A percentile compares a stretch with the other conserved stretches of the same genome.
Evolutionary conservation across 23 tunicate genomes (phyloP).

Genomic region (Botrylloides violaceus): DNA sequence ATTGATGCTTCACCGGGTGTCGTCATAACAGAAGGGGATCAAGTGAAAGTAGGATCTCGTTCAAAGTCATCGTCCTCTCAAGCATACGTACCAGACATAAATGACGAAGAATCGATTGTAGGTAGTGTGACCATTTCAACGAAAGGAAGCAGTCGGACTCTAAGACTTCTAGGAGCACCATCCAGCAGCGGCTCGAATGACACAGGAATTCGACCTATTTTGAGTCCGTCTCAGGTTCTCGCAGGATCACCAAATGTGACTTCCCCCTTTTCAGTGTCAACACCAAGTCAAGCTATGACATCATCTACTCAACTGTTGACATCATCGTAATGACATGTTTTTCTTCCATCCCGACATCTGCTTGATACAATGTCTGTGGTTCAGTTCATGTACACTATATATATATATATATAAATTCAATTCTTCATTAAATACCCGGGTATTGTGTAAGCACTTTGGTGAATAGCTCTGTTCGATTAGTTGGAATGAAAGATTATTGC

Average conservation of each 20-base stretch:
- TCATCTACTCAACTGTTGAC: too few species aligned
- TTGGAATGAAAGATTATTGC: too few species aligned
- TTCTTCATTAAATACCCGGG: too few species aligned
- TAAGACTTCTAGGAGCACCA: constrained; percentile 16
- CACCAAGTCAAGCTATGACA: not conserved
- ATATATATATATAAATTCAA: too few species aligned
- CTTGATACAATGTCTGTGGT: too few species aligned
- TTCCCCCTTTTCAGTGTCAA: constrained; percentile 18
- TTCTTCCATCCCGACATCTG: too few species aligned
- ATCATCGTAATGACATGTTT: too few species aligned
- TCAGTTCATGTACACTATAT: too few species aligned
- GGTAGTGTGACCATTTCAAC: not conserved
- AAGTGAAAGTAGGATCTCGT: constrained; percentile 55
- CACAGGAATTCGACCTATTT: constrained; percentile 8
- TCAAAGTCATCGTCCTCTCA: constrained; percentile 24
- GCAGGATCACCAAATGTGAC: constrained; percentile 10
- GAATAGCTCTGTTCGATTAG: too few species aligned
- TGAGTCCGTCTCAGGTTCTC: constrained; percentile 19
- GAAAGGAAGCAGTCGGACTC: constrained; percentile 15
- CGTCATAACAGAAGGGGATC: constrained; percentile 68
- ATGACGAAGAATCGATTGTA: constrained; percentile 8
- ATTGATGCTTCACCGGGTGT: constrained; percentile 94
- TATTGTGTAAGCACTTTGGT: too few species aligned
- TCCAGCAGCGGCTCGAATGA: constrained; percentile 10
- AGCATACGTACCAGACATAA: constrained; percentile 1